phyloP scores from a whole-genome alignment of 2,888 invertebrate genomes.

The Mechanitis mazaeus region DNA sequence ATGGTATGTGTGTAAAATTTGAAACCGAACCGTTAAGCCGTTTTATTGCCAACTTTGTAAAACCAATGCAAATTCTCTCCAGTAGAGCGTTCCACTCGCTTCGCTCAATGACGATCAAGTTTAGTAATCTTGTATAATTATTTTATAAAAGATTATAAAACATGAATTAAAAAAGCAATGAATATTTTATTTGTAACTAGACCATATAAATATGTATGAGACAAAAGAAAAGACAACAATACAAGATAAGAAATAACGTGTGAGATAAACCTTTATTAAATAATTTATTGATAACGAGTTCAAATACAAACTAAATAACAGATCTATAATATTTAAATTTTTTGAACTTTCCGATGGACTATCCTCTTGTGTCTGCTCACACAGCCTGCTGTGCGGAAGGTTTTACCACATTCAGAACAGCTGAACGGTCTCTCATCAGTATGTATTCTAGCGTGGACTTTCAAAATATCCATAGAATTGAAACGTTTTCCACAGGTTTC shows the following conservation, averaged over 20 bases:
- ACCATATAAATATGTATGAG: background rate
- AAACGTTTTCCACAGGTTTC: conserved; percentile 74
- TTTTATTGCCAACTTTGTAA: too few relatives aligned
- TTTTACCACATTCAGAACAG: conserved; percentile 68
- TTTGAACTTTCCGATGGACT: conserved; percentile 47
- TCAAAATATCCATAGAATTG: conserved; percentile 70
- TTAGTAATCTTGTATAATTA: too few relatives aligned
- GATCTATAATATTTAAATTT: conserved; percentile 11
- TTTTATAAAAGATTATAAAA: too few relatives aligned
- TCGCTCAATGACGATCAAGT: too few relatives aligned
- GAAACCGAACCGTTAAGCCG: too few relatives aligned
- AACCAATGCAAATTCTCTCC: too few relatives aligned
- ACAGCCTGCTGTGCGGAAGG: conserved; percentile 69
- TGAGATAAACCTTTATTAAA: conserved; percentile 31
- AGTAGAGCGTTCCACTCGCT: too few relatives aligned
- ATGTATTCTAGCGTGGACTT: conserved; percentile 69
- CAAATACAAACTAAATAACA: conserved; percentile 32
- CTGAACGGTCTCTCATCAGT: conserved; percentile 66
- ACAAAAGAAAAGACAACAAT: conserved; percentile 7
- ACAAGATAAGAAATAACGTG: conserved; percentile 18
- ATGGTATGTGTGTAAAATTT: too few relatives aligned
- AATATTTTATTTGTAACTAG: too few relatives aligned
- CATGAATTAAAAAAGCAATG: too few relatives aligned
- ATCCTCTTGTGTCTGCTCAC: conserved; percentile 66
- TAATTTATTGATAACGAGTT: conserved; percentile 29